Evolutionary conservation across 2,888 invertebrate species (phyloP), one percentile per base, ranked within the genome.

Genomic region (Nasonia oneida): DNA sequence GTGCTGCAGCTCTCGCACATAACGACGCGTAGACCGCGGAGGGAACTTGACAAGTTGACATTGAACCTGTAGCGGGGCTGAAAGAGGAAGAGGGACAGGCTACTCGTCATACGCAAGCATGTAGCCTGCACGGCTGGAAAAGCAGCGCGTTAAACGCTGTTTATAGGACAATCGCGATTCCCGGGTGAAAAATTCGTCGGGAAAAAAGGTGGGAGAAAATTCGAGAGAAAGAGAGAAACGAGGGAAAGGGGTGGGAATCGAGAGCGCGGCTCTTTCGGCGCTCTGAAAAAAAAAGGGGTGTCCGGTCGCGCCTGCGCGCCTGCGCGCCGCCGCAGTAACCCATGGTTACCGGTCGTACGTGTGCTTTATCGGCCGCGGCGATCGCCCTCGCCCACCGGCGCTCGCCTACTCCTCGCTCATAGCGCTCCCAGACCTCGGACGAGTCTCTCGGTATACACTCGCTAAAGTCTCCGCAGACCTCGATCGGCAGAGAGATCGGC

Each of bases 21-120:
- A 70, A 15, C 5, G 18, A 14, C 73, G 12, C 33, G 14, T 61
- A 29, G 29, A 15, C n/a, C 71, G 23, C 50, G 29, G n/a, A 50
- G 50, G 50, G 39, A 78, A 70, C 74, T 23, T 23, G 23, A 23
- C 23, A 23, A 23, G 23, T 82, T 85, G 85, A 85, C 85, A 85
- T 85, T 85, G 75, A 82, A 79, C 67, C 73, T 79, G 23, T 23
- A 23, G 23, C 23, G 23, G 23, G 23, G 23, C 23, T 23, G 23
- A 23, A 23, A 23, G 23, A 23, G 23, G 23, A 23, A 23, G 23
- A 23, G 23, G 23, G 23, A 23, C 0, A n/a, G 37, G 39, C 23
- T 70, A 42, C 23, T 73, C 33, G 23, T 73, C 57, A 77, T 29
- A 77, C 47, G 23, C 42, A 71, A 37, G 12, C 5, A 39, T 53